Percentiles rank a stretch among this genome's conserved stretches.
phyloP scores from a whole-genome alignment of 23 tunicate species.

The Styela plicata region DNA sequence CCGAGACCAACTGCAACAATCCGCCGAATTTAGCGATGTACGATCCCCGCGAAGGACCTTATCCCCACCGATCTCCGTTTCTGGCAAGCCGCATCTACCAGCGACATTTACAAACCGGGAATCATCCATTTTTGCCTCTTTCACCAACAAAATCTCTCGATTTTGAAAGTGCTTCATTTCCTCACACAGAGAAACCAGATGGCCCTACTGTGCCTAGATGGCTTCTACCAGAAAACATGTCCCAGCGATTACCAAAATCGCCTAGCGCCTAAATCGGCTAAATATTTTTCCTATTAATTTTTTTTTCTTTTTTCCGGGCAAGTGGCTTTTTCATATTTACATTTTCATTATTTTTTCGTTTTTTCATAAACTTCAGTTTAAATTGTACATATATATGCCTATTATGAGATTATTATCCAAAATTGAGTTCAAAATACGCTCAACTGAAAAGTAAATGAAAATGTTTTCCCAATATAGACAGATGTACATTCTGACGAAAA shows the following conservation, averaged over 20 bases:
- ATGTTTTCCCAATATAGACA: too few species aligned
- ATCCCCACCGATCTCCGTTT: not conserved
- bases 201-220: not conserved
- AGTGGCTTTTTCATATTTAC: not conserved
- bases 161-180: not conserved
- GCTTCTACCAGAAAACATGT: not conserved
- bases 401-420: not conserved
- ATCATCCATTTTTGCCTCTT: not conserved
- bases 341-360: too few species aligned
- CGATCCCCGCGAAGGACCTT: not conserved
- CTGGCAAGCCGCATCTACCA: not conserved
- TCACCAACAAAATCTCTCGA: not conserved
- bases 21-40: not conserved
- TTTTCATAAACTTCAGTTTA: too few species aligned
- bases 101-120: not conserved
- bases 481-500: too few species aligned
- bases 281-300: too few species aligned
- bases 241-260: not conserved
- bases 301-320: too few species aligned
- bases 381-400: not conserved
- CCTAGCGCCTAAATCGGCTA: not conserved
- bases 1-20: not conserved
- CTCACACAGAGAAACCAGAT: not conserved
- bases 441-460: too few species aligned
- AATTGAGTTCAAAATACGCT: not conserved